These are phyloP conservation scores for Ibidorhyncha struthersii DNA, from an alignment of 2,113 vertebrate genomes.

Conservation along the genomic window DNA sequence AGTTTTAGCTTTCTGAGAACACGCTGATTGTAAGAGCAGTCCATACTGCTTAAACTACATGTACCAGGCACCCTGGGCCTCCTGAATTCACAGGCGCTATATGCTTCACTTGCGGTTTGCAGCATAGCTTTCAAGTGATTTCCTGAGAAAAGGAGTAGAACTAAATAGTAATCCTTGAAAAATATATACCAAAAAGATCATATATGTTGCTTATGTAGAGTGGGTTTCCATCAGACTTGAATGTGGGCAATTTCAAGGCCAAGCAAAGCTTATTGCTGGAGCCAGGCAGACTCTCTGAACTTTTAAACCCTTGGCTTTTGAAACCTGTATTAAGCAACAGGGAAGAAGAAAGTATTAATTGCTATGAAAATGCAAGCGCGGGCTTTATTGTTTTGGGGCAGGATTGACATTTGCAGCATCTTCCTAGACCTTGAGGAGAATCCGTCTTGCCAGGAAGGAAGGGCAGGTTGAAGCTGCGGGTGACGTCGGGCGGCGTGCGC, in stretches of 20 bases:
- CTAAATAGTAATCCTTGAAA: not conserved
- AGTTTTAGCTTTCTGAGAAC: slow-evolving; percentile 23
- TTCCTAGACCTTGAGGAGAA: not conserved
- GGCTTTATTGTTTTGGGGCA: not conserved
- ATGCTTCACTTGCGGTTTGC: not conserved
- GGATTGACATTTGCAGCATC: not conserved
- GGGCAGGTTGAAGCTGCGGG: not conserved
- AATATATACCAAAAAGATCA: not conserved
- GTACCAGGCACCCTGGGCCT: not conserved
- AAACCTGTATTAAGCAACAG: not conserved
- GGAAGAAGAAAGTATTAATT: not conserved
- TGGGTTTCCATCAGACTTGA: not conserved
- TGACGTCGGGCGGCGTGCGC: not conserved
- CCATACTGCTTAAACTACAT: not conserved
- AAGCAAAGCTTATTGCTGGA: not conserved
- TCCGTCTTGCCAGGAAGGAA: not conserved
- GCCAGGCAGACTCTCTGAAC: slow-evolving; percentile 1
- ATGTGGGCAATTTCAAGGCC: not conserved
- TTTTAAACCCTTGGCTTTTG: slow-evolving; percentile 10
- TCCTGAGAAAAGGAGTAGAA: not conserved
- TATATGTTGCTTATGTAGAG: not conserved
- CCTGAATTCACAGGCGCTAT: not conserved
- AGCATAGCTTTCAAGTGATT: not conserved
- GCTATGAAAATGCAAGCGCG: not conserved
- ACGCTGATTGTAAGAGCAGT: not conserved